These are phyloP conservation scores for Orthonevra nobilis DNA, from an alignment of 2,888 invertebrate genomes.

Conservation along the genomic window DNA sequence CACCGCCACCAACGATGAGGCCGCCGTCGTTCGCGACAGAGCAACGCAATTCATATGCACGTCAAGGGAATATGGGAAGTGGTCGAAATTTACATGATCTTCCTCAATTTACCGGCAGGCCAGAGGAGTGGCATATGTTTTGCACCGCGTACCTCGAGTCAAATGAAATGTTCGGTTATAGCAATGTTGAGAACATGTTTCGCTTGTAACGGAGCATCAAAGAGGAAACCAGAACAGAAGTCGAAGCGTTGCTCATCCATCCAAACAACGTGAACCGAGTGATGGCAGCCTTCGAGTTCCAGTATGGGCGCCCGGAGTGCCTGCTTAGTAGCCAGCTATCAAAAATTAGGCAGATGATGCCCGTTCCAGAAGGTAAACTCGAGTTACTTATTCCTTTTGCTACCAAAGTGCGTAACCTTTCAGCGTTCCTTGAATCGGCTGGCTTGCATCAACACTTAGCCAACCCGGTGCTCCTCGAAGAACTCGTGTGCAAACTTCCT, in stretches of 20 bases:
- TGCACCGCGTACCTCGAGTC: slow-evolving; percentile 39
- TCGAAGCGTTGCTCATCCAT: slow-evolving; percentile 52
- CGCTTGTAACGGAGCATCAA: slow-evolving; percentile 44
- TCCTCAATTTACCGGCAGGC: slow-evolving; percentile 55
- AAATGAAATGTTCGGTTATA: slow-evolving; percentile 34
- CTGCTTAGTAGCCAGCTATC: slow-evolving; percentile 53
- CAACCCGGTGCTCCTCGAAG: background rate
- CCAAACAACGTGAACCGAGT: slow-evolving; percentile 38
- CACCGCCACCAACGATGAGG: background rate
- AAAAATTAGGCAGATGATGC: slow-evolving; percentile 30
- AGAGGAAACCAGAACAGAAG: slow-evolving; percentile 36
- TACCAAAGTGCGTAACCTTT: slow-evolving; percentile 42
- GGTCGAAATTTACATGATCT: slow-evolving; percentile 41
- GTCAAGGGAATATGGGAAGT: background rate
- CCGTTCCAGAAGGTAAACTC: slow-evolving; percentile 37
- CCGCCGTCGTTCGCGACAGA: background rate
- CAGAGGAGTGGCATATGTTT: slow-evolving; percentile 66
- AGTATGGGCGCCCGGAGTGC: slow-evolving; percentile 51
- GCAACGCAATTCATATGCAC: background rate
- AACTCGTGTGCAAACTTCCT: background rate
- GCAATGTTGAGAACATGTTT: slow-evolving; percentile 45
- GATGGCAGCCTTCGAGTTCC: slow-evolving; percentile 32
- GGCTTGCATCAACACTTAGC: slow-evolving; percentile 28
- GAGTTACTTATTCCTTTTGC: slow-evolving; percentile 43
- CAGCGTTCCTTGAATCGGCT: too few species aligned